These are phyloP conservation scores for Anhinga anhinga DNA, from an alignment of 2,113 vertebrate genomes.

Conservation along the genomic window DNA sequence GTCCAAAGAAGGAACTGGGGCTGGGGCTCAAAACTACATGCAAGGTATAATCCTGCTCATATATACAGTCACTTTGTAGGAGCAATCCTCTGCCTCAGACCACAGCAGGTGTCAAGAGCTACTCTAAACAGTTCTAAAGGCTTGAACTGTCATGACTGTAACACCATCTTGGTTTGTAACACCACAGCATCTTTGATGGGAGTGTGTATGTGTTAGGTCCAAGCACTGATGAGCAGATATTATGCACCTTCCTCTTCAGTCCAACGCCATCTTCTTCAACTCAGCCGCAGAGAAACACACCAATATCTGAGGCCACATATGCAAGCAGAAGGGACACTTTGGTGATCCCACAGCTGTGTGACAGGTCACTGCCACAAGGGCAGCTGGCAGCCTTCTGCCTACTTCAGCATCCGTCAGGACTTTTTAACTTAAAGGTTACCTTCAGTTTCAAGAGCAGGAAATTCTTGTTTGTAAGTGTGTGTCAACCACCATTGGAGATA, in stretches of 20 bases:
- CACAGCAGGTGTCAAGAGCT: not conserved
- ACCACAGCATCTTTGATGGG: not conserved
- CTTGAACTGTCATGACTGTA: not conserved
- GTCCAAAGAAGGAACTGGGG: not conserved
- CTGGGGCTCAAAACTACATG: not conserved
- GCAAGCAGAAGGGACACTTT: not conserved
- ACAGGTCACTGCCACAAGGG: not conserved
- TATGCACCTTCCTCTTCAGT: not conserved
- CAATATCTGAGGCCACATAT: fast-evolving
- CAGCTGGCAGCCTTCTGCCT: not conserved
- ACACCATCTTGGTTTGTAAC: not conserved
- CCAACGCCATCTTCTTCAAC: not conserved
- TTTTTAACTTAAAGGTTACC: not conserved
- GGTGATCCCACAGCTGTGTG: not conserved
- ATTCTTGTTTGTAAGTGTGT: not conserved
- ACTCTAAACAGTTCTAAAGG: not conserved
- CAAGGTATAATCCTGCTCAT: not conserved
- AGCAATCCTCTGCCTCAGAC: not conserved
- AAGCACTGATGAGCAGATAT: not conserved
- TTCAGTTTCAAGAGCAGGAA: not conserved
- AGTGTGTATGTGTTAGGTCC: fast-evolving
- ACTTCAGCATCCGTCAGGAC: not conserved
- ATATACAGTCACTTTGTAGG: not conserved
- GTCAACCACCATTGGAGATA: not conserved
- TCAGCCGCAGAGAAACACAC: not conserved